Conservation (phyloP, 2,113 vertebrate genomes). For the Girardinichthys multiradiatus region DNA sequence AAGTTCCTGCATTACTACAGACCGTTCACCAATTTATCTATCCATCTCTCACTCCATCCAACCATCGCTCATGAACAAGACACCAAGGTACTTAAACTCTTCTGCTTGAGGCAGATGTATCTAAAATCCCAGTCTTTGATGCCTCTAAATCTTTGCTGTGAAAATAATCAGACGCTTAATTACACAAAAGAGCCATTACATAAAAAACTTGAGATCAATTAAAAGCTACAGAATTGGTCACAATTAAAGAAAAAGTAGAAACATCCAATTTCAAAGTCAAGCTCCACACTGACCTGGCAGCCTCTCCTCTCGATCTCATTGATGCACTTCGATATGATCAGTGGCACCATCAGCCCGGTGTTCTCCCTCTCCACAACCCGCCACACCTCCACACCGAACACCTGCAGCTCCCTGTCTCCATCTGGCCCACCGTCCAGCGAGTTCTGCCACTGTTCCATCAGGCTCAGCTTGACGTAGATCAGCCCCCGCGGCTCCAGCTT, state of each 20-base stretch:
- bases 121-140: neutral
- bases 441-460: conserved; percentile 97
- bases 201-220: neutral
- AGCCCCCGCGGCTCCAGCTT: conserved; percentile 94
- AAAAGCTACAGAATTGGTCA: neutral
- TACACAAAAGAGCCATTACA: neutral
- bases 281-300: conserved; percentile 89
- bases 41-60: neutral
- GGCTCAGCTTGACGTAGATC: conserved; percentile 94
- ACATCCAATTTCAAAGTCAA: neutral
- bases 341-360: conserved; percentile 88
- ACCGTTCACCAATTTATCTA: neutral
- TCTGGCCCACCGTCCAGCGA: conserved; percentile 84
- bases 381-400: conserved; percentile 92
- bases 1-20: neutral
- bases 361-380: conserved; percentile 93
- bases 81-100: neutral
- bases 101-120: neutral
- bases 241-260: neutral
- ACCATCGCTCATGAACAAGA: neutral
- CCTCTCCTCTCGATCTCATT: conserved; percentile 96
- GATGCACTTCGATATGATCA: conserved; percentile 94
- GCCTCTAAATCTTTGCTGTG: neutral
- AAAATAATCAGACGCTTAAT: neutral
- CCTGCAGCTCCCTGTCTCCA: conserved; percentile 80